Evolutionary conservation across 2,113 vertebrate species (phyloP).

Genomic region (Promerops cafer): DNA sequence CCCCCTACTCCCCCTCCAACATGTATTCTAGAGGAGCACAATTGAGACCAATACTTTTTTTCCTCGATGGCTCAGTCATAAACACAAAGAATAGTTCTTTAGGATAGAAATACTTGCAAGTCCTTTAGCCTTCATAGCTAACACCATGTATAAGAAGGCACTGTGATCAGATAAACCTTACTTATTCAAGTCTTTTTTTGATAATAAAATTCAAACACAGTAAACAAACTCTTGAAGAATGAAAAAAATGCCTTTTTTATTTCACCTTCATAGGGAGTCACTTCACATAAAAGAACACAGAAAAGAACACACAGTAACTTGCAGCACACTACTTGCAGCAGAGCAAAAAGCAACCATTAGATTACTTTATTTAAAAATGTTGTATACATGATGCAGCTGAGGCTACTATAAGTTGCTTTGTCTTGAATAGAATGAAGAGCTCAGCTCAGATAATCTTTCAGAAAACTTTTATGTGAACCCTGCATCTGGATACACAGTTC

Average conservation of each 20-base stretch:
- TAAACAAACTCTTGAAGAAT: not conserved
- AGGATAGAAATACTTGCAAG: not conserved
- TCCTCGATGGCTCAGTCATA: not conserved
- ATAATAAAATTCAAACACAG: not conserved
- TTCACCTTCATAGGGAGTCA: not conserved
- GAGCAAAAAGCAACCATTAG: not conserved
- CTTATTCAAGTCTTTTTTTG: not conserved
- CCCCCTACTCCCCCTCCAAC: accelerated
- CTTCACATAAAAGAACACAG: not conserved
- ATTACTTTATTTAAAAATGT: not conserved
- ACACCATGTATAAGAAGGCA: not conserved
- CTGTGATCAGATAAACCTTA: not conserved
- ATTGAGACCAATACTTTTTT: not conserved
- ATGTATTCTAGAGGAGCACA: not conserved
- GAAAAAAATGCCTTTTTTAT: not conserved
- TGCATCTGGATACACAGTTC: not conserved
- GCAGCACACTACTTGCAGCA: not conserved
- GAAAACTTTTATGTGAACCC: not conserved
- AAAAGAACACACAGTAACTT: not conserved
- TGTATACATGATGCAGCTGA: not conserved
- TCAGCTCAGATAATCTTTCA: not conserved
- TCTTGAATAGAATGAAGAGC: not conserved
- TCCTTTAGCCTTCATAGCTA: not conserved
- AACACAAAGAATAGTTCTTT: not conserved
- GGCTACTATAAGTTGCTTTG: not conserved